These are phyloP conservation scores for Epiblema foenella DNA, from an alignment of 2,888 invertebrate genomes.

Conservation along the genomic window DNA sequence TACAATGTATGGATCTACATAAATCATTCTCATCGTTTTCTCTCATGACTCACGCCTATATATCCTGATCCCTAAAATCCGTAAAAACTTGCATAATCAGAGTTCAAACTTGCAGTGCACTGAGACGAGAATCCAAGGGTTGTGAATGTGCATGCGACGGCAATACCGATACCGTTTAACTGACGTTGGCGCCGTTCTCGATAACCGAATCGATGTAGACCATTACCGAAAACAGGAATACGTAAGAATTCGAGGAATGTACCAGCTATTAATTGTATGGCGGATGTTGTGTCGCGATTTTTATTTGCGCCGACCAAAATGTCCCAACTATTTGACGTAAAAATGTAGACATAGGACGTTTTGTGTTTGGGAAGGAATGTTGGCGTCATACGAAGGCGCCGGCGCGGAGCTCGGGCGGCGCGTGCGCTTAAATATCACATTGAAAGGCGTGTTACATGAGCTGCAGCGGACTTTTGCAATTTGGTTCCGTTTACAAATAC, in stretches of 20 bases:
- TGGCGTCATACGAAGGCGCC: constrained; percentile 69
- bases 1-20: constrained; percentile 1
- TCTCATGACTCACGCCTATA: constrained; percentile 1
- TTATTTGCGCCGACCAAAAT: constrained; percentile 13
- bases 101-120: background rate
- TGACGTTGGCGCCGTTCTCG: constrained; percentile 60
- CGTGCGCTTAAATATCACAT: constrained; percentile 54
- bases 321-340: constrained; percentile 3
- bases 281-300: constrained; percentile 47
- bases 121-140: background rate
- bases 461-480: constrained; percentile 40
- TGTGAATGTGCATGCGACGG: constrained; percentile 19
- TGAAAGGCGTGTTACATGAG: constrained; percentile 40
- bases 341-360: constrained; percentile 53
- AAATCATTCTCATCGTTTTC: constrained; percentile 24
- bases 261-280: constrained; percentile 69
- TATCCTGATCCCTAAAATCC: background rate
- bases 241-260: constrained; percentile 71
- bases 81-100: background rate
- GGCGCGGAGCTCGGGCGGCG: constrained; percentile 52
- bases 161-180: constrained; percentile 44
- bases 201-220: constrained; percentile 56
- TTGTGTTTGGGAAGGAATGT: constrained; percentile 55
- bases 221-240: constrained; percentile 67
- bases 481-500: constrained; percentile 47